phyloP scores from a whole-genome alignment of 2,113 vertebrate genomes.

The Calonectris borealis region DNA sequence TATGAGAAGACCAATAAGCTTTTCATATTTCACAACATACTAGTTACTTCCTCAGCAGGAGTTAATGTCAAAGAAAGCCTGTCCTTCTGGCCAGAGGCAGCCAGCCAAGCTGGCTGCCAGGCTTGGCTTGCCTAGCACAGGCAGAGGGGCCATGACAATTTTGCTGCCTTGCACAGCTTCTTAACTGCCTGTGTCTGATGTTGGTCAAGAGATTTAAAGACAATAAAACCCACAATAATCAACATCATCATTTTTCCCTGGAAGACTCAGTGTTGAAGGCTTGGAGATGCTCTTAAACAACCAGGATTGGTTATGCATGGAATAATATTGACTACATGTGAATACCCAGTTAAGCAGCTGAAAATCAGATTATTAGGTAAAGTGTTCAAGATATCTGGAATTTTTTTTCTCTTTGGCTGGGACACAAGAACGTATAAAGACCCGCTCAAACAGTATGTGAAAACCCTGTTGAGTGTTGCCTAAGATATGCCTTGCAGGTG shows the following conservation, averaged over 20 bases:
- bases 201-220: background rate
- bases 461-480: background rate
- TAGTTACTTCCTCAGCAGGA: background rate
- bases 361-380: background rate
- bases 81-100: background rate
- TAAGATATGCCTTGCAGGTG: background rate
- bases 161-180: background rate
- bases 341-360: constrained; percentile 15
- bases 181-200: background rate
- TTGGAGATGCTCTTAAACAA: background rate
- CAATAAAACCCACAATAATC: background rate
- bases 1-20: background rate
- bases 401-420: background rate
- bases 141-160: background rate
- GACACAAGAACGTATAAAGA: background rate
- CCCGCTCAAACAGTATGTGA: background rate
- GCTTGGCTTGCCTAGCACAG: background rate
- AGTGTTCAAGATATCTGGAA: background rate
- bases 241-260: background rate
- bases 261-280: constrained; percentile 3
- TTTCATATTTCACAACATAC: background rate
- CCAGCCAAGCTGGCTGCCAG: background rate
- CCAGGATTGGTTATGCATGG: background rate
- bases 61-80: background rate
- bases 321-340: background rate